Conservation (phyloP, 2,113 vertebrate species). For the Neogale vison region DNA sequence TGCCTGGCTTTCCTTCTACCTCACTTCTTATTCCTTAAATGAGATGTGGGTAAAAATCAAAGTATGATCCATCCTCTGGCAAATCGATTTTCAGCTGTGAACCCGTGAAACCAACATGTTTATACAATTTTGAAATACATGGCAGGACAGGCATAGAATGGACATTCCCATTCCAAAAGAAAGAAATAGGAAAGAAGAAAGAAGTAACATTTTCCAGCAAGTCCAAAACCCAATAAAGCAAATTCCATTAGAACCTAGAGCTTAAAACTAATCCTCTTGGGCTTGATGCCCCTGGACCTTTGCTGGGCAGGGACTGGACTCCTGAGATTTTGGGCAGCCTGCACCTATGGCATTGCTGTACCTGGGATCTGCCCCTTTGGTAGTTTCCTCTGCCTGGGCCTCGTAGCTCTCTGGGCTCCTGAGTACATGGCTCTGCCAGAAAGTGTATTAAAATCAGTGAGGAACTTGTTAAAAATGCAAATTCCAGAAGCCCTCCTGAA, state of each 20-base stretch:
- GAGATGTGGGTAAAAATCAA: background rate
- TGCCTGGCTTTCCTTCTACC: background rate
- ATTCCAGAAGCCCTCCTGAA: background rate
- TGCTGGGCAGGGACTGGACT: background rate
- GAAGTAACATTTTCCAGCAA: background rate
- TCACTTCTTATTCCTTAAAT: background rate
- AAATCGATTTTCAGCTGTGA: background rate
- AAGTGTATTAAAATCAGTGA: background rate
- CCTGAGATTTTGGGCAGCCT: background rate
- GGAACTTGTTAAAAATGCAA: conserved; percentile 33
- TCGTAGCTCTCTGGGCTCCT: background rate
- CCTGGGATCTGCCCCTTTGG: background rate
- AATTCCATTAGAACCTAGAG: background rate
- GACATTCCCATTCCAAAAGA: background rate
- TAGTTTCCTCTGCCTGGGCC: background rate
- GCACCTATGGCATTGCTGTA: no score
- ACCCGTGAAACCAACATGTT: background rate
- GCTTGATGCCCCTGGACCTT: background rate
- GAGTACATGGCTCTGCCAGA: background rate
- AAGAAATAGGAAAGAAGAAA: background rate
- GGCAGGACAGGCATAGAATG: background rate
- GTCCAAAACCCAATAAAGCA: background rate
- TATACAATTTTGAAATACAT: background rate
- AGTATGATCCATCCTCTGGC: background rate
- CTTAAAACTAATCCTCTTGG: background rate